Percentiles rank a stretch among this genome's conserved stretches.
phyloP scores from a whole-genome alignment of 2,797 vertebrate species.

The Sciaenops ocellatus region DNA sequence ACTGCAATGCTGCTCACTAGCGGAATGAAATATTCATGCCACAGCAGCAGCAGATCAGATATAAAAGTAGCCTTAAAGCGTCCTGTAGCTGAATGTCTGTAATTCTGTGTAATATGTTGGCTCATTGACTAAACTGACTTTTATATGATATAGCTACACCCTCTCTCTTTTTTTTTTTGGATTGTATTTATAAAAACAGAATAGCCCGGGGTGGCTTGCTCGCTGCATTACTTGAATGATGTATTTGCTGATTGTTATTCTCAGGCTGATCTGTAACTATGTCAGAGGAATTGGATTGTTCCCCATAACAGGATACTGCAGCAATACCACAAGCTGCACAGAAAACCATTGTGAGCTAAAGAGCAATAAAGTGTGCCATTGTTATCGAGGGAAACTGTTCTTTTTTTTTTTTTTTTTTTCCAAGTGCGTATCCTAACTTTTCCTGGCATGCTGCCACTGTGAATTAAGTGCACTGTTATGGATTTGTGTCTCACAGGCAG shows the following conservation, averaged over 20 bases:
- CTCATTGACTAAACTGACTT: constrained; percentile 67
- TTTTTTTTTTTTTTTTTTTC: constrained; percentile 45
- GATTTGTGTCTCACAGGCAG: constrained; percentile 66
- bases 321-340: constrained; percentile 76
- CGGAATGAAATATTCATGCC: constrained; percentile 79
- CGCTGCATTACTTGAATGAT: constrained; percentile 65
- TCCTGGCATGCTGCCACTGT: constrained; percentile 73
- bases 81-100: constrained; percentile 66
- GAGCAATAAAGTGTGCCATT: constrained; percentile 83
- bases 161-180: constrained; percentile 11
- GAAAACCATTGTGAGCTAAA: constrained; percentile 79
- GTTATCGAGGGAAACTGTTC: constrained; percentile 77
- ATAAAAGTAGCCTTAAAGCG: constrained; percentile 70
- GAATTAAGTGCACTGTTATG: constrained; percentile 70
- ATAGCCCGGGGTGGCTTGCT: constrained; percentile 50
- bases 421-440: constrained; percentile 71
- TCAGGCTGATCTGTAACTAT: constrained; percentile 74
- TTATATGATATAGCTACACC: constrained; percentile 46
- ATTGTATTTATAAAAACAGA: constrained; percentile 55
- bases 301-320: constrained; percentile 85
- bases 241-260: constrained; percentile 80
- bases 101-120: constrained; percentile 67
- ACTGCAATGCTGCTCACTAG: constrained; percentile 75
- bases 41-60: constrained; percentile 75
- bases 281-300: constrained; percentile 82